These are phyloP conservation scores for Agrochola litura DNA, from an alignment of 2,888 invertebrate species.

Conservation along the genomic window DNA sequence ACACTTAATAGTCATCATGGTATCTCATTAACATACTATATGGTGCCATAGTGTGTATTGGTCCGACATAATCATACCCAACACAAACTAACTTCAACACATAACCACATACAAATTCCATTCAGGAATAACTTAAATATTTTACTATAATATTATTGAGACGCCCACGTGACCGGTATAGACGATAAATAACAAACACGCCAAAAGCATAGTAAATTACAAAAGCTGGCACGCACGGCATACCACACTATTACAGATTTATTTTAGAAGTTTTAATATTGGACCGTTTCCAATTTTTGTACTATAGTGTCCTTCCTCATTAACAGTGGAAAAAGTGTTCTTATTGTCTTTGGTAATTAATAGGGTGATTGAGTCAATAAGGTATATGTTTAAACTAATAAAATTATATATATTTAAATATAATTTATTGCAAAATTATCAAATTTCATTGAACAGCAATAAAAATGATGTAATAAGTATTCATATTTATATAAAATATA, in stretches of 20 bases:
- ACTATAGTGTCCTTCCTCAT: constrained; percentile 78
- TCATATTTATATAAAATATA: constrained; percentile 12
- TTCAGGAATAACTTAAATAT: constrained; percentile 24
- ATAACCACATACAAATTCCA: constrained; percentile 13
- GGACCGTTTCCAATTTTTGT: constrained; percentile 87
- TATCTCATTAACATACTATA: background rate
- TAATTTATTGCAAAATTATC: constrained; percentile 1
- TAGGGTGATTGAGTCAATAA: constrained; percentile 41
- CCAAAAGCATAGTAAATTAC: constrained; percentile 73
- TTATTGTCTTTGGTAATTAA: constrained; percentile 62
- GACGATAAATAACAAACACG: constrained; percentile 60
- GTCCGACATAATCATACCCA: background rate
- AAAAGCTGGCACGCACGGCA: constrained; percentile 82
- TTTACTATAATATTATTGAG: constrained; percentile 32
- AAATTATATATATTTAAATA: constrained; percentile 1
- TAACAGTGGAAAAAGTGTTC: constrained; percentile 70
- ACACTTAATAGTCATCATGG: background rate
- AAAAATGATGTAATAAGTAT: constrained; percentile 48
- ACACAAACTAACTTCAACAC: background rate
- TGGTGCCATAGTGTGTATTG: background rate
- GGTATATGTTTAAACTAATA: constrained; percentile 60
- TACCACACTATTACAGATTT: constrained; percentile 81
- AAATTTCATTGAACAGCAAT: constrained; percentile 14
- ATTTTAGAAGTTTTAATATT: constrained; percentile 88
- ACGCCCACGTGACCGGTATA: constrained; percentile 50